Evolutionary conservation across 2,113 vertebrate genomes (phyloP).

Genomic region (Vidua macroura): DNA sequence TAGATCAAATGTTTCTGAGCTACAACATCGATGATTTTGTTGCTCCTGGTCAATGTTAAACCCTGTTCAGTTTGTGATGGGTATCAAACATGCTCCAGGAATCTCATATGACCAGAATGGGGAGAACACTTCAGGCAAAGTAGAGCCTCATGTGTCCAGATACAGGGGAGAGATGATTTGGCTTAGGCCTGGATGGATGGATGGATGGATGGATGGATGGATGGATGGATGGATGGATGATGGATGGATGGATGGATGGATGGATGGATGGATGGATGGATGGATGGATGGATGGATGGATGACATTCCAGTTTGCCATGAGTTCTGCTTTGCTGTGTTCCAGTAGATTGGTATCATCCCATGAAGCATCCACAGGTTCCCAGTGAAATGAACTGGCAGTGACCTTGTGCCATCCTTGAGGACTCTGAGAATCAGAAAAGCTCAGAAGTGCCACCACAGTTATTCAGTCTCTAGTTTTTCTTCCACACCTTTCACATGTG

Average conservation of each 20-base stretch:
- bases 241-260: not conserved
- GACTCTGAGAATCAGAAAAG: not conserved
- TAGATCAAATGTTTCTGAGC: not conserved
- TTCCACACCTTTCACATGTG: rapidly evolving
- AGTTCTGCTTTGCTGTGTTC: not conserved
- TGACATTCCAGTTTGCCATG: not conserved
- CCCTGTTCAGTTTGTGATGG: not conserved
- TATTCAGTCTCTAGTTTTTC: not conserved
- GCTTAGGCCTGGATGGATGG: not conserved
- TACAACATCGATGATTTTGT: not conserved
- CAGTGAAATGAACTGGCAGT: not conserved
- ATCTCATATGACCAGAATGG: rapidly evolving
- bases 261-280: not conserved
- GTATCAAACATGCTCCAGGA: not conserved
- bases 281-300: not conserved
- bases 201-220: not conserved
- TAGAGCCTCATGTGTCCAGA: not conserved
- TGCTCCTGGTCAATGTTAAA: not conserved
- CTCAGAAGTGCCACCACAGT: not conserved
- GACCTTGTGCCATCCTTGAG: not conserved
- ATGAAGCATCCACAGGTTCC: not conserved
- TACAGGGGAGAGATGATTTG: not conserved
- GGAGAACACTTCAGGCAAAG: not conserved
- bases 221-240: not conserved
- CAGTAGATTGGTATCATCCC: not conserved